Conservation (phyloP, 2,797 vertebrate genomes). For the Graptemys geographica region DNA sequence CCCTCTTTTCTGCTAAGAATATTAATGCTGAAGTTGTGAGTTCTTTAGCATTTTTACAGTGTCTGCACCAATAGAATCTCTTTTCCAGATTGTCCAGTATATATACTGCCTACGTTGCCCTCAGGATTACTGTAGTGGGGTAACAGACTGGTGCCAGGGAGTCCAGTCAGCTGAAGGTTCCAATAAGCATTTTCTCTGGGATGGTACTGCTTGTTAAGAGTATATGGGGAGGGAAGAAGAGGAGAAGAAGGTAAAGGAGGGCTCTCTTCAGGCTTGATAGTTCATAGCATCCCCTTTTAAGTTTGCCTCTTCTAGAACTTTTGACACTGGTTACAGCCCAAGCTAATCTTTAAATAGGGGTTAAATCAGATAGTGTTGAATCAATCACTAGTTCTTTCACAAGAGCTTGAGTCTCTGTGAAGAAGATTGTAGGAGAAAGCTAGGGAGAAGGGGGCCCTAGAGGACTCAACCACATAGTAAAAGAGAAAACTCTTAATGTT, state of each 20-base stretch:
- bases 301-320: constrained; percentile 22
- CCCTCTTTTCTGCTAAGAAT: not conserved
- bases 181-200: not conserved
- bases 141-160: not conserved
- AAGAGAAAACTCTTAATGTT: not conserved
- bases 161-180: not conserved
- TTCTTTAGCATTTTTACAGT: not conserved
- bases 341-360: not conserved
- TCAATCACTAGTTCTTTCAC: not conserved
- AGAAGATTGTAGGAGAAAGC: not conserved
- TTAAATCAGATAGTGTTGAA: constrained; percentile 13
- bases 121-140: not conserved
- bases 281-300: constrained; percentile 14
- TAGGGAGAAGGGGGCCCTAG: not conserved
- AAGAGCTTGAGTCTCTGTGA: not conserved
- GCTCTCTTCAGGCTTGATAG: not conserved
- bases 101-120: not conserved
- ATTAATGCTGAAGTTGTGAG: not conserved
- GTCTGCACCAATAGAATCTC: not conserved
- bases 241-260: not conserved
- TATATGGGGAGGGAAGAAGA: not conserved
- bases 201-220: not conserved
- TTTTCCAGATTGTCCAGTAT: not conserved
- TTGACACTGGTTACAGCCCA: not conserved
- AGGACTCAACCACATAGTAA: not conserved